Percentiles rank a stretch among this genome's conserved stretches.
These are phyloP conservation scores for Siniperca undulata DNA, from an alignment of 2,797 vertebrate species.

Conservation along the genomic window DNA sequence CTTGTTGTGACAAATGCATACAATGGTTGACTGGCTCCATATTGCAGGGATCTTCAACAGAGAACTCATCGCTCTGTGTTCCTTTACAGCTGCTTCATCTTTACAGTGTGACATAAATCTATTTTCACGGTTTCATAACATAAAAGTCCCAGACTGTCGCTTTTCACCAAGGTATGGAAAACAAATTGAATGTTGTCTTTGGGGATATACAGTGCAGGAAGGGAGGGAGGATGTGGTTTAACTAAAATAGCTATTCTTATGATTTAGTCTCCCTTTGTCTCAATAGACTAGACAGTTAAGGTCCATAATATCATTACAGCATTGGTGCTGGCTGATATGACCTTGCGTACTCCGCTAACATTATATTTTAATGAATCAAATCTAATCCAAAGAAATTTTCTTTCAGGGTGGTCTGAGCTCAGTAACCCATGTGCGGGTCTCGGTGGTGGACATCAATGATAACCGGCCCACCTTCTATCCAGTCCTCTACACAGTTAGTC, in stretches of 20 bases:
- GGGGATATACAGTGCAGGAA: conserved; percentile 30
- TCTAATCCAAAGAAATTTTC: background rate
- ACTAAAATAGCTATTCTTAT: conserved; percentile 16
- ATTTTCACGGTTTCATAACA: conserved; percentile 36
- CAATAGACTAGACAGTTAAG: background rate
- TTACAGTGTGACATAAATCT: conserved; percentile 63
- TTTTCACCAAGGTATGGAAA: conserved; percentile 44
- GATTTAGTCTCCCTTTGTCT: conserved; percentile 29
- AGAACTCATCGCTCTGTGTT: conserved; percentile 45
- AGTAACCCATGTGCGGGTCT: conserved; percentile 90
- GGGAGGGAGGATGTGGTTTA: conserved; percentile 6
- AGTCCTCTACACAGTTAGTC: conserved; percentile 91
- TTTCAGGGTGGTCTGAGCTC: conserved; percentile 93
- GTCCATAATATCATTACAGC: background rate
- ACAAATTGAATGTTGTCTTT: conserved; percentile 37
- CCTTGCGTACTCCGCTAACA: background rate
- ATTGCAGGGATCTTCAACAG: conserved; percentile 50
- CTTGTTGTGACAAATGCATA: conserved; percentile 50
- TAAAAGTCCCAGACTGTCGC: conserved; percentile 43
- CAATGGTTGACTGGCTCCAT: conserved; percentile 52
- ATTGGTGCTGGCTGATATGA: background rate
- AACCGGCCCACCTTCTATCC: conserved; percentile 95
- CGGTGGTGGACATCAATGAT: conserved; percentile 94
- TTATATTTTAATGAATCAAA: background rate
- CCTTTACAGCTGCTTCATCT: conserved; percentile 51